Percentiles rank a stretch among this genome's conserved stretches.
Evolutionary conservation across 2,113 vertebrate species (phyloP).

Genomic region (Cololabis saira): DNA sequence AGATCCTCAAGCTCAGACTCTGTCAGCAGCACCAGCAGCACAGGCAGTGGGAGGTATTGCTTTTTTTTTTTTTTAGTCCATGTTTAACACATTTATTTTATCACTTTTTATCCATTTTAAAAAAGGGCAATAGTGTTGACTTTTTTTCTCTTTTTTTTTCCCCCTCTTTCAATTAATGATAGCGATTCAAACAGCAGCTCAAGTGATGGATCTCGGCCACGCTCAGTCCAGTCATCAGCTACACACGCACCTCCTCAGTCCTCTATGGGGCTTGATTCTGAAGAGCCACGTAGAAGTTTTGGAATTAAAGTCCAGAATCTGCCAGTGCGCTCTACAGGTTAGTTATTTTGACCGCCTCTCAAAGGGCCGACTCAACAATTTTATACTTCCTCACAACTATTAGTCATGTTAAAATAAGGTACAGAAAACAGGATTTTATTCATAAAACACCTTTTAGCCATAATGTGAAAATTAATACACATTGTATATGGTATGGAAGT

Average conservation of each 20-base stretch:
- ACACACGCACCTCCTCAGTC: slow-evolving; percentile 90
- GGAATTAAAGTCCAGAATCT: slow-evolving; percentile 99
- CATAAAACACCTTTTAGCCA: too few species aligned
- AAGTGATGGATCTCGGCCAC: slow-evolving; percentile 93
- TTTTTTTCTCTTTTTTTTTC: background rate
- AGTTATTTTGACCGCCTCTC: slow-evolving; percentile 7
- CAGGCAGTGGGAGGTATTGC: slow-evolving; percentile 94
- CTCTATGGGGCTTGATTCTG: slow-evolving; percentile 88
- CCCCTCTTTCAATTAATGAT: slow-evolving; percentile 39
- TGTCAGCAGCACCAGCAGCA: slow-evolving; percentile 97
- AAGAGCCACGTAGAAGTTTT: slow-evolving; percentile 97
- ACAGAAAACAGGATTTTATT: too few species aligned
- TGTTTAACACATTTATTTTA: background rate
- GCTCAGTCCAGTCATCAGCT: slow-evolving; percentile 94
- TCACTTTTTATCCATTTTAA: background rate
- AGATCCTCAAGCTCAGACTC: slow-evolving; percentile 97
- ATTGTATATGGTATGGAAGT: too few species aligned
- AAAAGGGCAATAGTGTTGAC: background rate
- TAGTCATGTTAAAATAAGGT: background rate
- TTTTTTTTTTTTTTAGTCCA: slow-evolving; percentile 12
- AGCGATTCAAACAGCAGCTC: slow-evolving; percentile 98
- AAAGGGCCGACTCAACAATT: background rate
- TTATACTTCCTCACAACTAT: background rate
- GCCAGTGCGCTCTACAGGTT: slow-evolving; percentile 97
- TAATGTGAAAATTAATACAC: too few species aligned